Base-by-base conservation (phyloP, 2,113 vertebrate genomes). In the Cromileptes altivelis region DNA sequence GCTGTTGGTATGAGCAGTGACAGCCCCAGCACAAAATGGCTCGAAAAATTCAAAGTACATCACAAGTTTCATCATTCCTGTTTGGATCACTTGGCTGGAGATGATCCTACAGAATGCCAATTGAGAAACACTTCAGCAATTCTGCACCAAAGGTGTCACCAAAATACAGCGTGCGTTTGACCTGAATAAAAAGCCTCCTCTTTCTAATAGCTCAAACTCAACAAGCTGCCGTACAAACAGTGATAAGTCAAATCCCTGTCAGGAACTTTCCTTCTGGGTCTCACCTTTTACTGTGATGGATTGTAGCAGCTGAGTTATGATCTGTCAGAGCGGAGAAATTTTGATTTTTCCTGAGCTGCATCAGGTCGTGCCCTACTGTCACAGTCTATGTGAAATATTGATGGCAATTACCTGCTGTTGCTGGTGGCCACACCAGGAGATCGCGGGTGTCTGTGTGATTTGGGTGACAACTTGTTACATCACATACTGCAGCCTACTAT, bases 291-390 rank as follows among this genome's bases (percentile, higher is more conserved):
- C 58, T 11, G 47, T 87, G 89, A 92, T 86, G 60, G 85, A 93
- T 89, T 50, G 84, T 45, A 23, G 57, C 56, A 50, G 68, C 81
- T 91, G 89, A 93, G 78, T 89, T 91, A 93, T 85, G 83, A 87
- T 86, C 87, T 62, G 82, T 84, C 91, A 85, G 33, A 75, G 64
- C 42, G 21, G 1, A 85, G 85, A 89, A 76, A 75, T 89, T 92
- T 87, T 45, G 90, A 92, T 90, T 93, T 92, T 91, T 83, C 75
- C 86, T 78, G 70, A 93, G 91, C 85, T 50, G 74, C 91, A 91
- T 81, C 65, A 61, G 86, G 90, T 89, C 91, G n/a, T 79, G 87
- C 85, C 88, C 87, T 25, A 27, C 84, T 90, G 91, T 92, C 93
- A 84, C 52, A 56, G 82, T 80, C 72, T 65, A 45, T 6, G 70